Conservation (phyloP, 2,888 invertebrate genomes). For the Drosophila heteroneura region DNA sequence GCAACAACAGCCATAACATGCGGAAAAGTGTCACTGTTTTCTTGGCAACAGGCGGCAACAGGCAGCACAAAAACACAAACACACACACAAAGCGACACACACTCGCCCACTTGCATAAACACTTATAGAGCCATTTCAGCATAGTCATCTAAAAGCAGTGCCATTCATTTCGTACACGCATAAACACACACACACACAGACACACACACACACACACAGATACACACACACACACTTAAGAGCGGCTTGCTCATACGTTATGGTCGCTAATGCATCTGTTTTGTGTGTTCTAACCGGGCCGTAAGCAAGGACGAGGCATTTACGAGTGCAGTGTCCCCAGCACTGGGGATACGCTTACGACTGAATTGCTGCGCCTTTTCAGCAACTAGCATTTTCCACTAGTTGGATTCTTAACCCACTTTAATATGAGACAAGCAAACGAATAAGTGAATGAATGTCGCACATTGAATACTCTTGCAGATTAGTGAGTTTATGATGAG, state of each 20-base stretch:
- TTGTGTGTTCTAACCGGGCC: constrained; percentile 63
- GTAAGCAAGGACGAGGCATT: constrained; percentile 43
- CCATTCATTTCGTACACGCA: constrained; percentile 51
- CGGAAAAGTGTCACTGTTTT: constrained; percentile 77
- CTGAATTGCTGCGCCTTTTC: constrained; percentile 45
- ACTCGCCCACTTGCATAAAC: constrained; percentile 69
- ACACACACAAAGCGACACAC: constrained; percentile 23
- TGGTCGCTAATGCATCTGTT: constrained; percentile 79
- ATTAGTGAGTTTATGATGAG: not conserved
- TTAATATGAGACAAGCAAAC: constrained; percentile 5
- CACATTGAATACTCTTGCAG: constrained; percentile 24
- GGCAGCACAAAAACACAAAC: constrained; percentile 25
- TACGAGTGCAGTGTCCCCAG: constrained; percentile 31
- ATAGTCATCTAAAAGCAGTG: constrained; percentile 74
- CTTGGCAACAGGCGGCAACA: constrained; percentile 64
- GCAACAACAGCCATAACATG: constrained; percentile 77
- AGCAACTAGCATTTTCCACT: constrained; percentile 22
- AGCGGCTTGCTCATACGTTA: constrained; percentile 55
- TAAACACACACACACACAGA: constrained; percentile 1
- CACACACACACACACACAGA: constrained; percentile 6
- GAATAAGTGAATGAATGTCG: not conserved
- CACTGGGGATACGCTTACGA: constrained; percentile 39
- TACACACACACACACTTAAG: constrained; percentile 27
- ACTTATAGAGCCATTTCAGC: constrained; percentile 76
- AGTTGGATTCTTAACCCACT: constrained; percentile 23